Evolutionary conservation across 2,888 invertebrate species (phyloP).

Genomic region (Globia sparganii): DNA sequence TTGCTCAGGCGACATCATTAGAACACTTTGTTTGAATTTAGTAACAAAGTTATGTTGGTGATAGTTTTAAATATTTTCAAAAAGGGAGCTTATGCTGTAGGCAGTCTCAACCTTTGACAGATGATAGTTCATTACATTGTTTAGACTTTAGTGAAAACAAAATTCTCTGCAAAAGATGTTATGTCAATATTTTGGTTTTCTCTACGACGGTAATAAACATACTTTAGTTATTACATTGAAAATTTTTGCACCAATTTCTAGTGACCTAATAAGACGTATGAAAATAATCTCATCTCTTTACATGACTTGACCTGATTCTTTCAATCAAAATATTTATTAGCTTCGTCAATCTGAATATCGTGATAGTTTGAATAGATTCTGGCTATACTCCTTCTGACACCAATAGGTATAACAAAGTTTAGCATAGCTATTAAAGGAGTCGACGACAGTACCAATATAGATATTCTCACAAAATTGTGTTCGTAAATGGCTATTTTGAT

Average conservation of each 20-base stretch:
- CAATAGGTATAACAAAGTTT: not conserved
- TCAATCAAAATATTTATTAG: slow-evolving; percentile 35
- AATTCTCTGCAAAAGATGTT: not conserved
- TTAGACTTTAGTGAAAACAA: not conserved
- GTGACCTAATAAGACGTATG: slow-evolving; percentile 43
- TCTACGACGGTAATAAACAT: slow-evolving; percentile 21
- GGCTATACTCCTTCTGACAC: not conserved
- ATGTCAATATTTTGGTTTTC: slow-evolving; percentile 21
- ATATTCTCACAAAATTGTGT: not conserved
- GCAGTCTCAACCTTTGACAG: not conserved
- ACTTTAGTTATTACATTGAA: not conserved
- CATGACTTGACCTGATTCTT: slow-evolving; percentile 40
- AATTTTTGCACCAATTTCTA: slow-evolving; percentile 7
- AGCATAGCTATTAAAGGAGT: not conserved
- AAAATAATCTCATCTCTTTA: slow-evolving; percentile 18
- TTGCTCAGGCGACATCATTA: slow-evolving; percentile 54
- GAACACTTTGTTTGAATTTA: slow-evolving; percentile 42
- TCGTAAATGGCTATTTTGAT: not conserved
- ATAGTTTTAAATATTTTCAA: not conserved
- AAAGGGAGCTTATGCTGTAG: not conserved
- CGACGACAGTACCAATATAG: not conserved
- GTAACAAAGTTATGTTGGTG: slow-evolving; percentile 3
- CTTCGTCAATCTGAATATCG: slow-evolving; percentile 19
- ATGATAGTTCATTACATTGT: not conserved
- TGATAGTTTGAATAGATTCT: not conserved